These are phyloP conservation scores for Zaprionus tsacasi DNA, from an alignment of 1,140 invertebrate genomes.

Conservation along the genomic window DNA sequence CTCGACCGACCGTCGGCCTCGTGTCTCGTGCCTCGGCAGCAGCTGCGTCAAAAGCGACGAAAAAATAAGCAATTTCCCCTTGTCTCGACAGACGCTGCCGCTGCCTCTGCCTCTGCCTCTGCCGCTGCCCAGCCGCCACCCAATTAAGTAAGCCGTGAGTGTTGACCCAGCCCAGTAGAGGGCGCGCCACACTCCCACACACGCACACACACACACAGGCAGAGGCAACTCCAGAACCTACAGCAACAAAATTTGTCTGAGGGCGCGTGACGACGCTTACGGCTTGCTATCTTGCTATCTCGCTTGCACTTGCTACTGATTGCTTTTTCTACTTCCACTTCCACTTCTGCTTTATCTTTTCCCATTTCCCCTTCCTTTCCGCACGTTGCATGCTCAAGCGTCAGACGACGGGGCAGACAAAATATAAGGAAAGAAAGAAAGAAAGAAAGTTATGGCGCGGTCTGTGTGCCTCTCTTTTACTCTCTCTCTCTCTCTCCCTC, in stretches of 20 bases:
- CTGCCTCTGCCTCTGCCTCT: constrained; percentile 37
- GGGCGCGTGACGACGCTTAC: constrained; percentile 55
- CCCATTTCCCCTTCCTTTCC: not conserved
- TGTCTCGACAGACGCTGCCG: constrained; percentile 70
- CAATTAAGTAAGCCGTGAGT: constrained; percentile 81
- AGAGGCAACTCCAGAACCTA: constrained; percentile 65
- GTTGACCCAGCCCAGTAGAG: constrained; percentile 40
- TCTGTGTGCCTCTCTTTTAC: constrained; percentile 5
- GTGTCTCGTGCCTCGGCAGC: constrained; percentile 1
- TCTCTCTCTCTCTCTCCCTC: constrained; percentile 11
- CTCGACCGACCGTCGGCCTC: not conserved
- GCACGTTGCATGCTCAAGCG: constrained; percentile 18
- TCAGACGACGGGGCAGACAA: constrained; percentile 55
- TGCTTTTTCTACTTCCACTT: not conserved
- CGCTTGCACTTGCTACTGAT: constrained; percentile 7
- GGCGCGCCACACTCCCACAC: constrained; percentile 13
- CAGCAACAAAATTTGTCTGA: constrained; percentile 79
- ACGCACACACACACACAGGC: constrained; percentile 9
- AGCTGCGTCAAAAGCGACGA: not conserved
- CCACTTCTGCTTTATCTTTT: not conserved
- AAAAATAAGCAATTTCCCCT: constrained; percentile 74
- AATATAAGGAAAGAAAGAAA: constrained; percentile 21
- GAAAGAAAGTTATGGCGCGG: constrained; percentile 39
- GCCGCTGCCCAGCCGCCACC: constrained; percentile 71
- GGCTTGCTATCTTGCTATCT: constrained; percentile 30